Evolutionary conservation across 1,140 invertebrate species (phyloP).

Genomic region (Belonocnema kinseyi): DNA sequence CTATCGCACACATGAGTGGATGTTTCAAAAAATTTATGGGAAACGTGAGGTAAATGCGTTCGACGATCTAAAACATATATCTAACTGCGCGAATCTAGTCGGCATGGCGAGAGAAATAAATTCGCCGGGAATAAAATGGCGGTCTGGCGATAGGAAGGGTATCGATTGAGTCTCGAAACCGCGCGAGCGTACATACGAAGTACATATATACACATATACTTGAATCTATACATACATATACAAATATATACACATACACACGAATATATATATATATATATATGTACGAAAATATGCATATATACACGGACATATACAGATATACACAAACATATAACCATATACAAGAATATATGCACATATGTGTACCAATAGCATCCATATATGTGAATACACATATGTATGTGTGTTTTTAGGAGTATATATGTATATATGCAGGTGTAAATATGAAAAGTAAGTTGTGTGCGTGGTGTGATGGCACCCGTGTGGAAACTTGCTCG

Average conservation of each 20-base stretch:
- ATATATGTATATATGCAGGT: constrained; percentile 28
- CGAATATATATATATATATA: neutral
- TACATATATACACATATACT: constrained; percentile 37
- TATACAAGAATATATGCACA: constrained; percentile 37
- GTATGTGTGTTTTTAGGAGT: no score
- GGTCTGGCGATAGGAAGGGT: constrained; percentile 62
- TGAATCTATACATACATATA: constrained; percentile 36
- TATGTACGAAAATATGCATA: neutral
- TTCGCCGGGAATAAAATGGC: constrained; percentile 66
- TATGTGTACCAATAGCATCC: neutral
- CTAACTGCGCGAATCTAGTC: constrained; percentile 32
- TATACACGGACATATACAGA: constrained; percentile 15
- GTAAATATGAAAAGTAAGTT: constrained; percentile 49
- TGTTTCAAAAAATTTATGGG: neutral
- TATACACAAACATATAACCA: neutral
- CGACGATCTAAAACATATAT: constrained; percentile 20
- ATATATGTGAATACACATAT: constrained; percentile 30
- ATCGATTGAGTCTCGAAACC: constrained; percentile 65
- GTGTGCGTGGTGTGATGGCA: constrained; percentile 43
- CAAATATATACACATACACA: constrained; percentile 25
- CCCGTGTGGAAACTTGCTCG: constrained; percentile 37
- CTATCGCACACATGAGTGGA: constrained; percentile 8
- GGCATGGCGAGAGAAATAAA: constrained; percentile 53
- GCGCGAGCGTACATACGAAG: constrained; percentile 40
- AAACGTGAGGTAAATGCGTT: constrained; percentile 25